Evolutionary conservation across 2,888 invertebrate species (phyloP), one percentile per base, ranked within the genome.

Genomic region (Agapetus fuscipes): DNA sequence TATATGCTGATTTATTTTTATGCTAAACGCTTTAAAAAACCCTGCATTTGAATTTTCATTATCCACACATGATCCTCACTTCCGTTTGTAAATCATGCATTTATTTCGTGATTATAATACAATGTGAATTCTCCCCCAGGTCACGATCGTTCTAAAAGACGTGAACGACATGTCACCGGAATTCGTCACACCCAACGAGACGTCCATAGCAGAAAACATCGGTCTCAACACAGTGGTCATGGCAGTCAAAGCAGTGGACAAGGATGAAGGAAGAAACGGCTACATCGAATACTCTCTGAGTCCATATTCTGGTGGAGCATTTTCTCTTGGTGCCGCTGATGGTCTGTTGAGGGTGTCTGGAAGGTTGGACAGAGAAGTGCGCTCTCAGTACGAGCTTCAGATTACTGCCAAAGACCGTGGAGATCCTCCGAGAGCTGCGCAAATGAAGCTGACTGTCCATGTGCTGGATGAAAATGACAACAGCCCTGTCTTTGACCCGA

Each of bases 111-210:
- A 12, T 28, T n/a, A 28, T 28, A 28, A 28, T n/a, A 5, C 4
- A 4, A n/a, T 40, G 30, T 44, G 31, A 14, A 24, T 50, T 39
- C 41, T 39, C 41, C 53, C 60, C 49, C 70, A 91, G 90, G 90
- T 93, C 39, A 84, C 83, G 34, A 81, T 94, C 49, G 78, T 82
- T 46, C 70, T 95, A 37, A 80, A 85, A 57, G 94, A 95, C 62
- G 84, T 90, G 46, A 94, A 95, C 65, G 94, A 95, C 60, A 83
- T 88, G 74, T 78, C 84, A 25, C 94, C 94, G 3, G 80, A 80
- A 55, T 90, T 94, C 62, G 74, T 83, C 48, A 82, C 87, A 3
- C 74, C 83, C 14, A 84, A 85, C 55, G 76, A 79, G 55, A 86
- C 89, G 20, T 66, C 80, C 25, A 78, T 93, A 11, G 72, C 80